Evolutionary conservation across 2,888 invertebrate genomes (phyloP).

Genomic region (Ganaspis brasiliensis): DNA sequence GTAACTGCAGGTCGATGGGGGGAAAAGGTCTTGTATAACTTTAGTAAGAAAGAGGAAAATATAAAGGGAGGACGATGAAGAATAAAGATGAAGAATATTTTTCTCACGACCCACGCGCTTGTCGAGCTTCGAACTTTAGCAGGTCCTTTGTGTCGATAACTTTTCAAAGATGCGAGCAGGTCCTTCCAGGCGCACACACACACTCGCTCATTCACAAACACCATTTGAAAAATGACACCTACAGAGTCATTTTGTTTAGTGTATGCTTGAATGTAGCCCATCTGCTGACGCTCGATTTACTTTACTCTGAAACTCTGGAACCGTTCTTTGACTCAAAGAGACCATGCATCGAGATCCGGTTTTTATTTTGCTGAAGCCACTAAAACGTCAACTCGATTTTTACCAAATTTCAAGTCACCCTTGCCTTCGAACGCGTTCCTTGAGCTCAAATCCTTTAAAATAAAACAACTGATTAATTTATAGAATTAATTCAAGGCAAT

Average conservation of each 20-base stretch:
- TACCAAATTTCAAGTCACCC: conserved; percentile 1
- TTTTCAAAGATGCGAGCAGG: conserved; percentile 21
- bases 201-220: neutral
- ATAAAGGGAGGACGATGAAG: conserved; percentile 42
- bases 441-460: neutral
- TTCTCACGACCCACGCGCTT: conserved; percentile 42
- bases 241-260: conserved; percentile 20
- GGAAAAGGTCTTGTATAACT: conserved; percentile 7
- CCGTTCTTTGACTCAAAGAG: conserved; percentile 11
- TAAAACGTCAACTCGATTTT: conserved; percentile 6
- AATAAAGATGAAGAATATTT: conserved; percentile 36
- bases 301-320: conserved; percentile 6
- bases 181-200: conserved; percentile 2
- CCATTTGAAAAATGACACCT: conserved; percentile 33
- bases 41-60: conserved; percentile 39
- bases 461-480: neutral
- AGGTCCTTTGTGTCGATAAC: conserved; percentile 42
- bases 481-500: neutral
- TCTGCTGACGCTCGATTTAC: conserved; percentile 31
- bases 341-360: conserved; percentile 5
- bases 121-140: conserved; percentile 20
- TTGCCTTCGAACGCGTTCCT: neutral
- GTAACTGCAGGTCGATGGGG: conserved; percentile 29
- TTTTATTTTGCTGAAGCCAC: conserved; percentile 21
- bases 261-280: neutral